Evolutionary conservation across 2,888 invertebrate species (phyloP).

Genomic region (Drosophila subsilvestris): DNA sequence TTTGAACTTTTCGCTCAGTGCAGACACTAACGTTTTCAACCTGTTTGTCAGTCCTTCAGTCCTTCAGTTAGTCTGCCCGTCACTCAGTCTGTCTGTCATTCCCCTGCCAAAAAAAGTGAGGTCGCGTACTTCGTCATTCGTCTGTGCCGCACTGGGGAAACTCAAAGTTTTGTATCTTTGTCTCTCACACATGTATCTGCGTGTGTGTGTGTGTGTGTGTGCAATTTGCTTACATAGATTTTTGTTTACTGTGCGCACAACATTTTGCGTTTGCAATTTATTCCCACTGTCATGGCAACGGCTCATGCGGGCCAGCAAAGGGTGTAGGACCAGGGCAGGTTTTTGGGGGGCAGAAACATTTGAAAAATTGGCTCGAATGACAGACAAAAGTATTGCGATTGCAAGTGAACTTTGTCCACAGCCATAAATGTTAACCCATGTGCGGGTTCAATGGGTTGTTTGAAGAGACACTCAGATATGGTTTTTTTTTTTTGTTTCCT

Average conservation of each 20-base stretch:
- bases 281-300: slow-evolving; percentile 55
- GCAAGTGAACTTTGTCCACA: slow-evolving; percentile 8
- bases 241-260: slow-evolving; percentile 50
- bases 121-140: slow-evolving; percentile 62
- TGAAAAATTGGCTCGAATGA: slow-evolving; percentile 29
- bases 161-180: slow-evolving; percentile 54
- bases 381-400: slow-evolving; percentile 16
- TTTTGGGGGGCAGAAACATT: slow-evolving; percentile 3
- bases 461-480: background rate
- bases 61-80: slow-evolving; percentile 40
- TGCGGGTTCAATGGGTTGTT: background rate
- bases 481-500: background rate
- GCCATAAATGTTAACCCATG: background rate
- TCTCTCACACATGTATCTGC: slow-evolving; percentile 18
- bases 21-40: slow-evolving; percentile 37
- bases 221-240: slow-evolving; percentile 40
- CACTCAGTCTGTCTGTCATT: slow-evolving; percentile 3
- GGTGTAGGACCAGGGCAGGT: background rate
- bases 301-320: slow-evolving; percentile 21
- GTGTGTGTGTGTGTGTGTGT: slow-evolving; percentile 1
- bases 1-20: slow-evolving; percentile 61
- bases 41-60: slow-evolving; percentile 22
- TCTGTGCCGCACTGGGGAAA: slow-evolving; percentile 25
- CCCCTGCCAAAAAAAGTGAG: slow-evolving; percentile 27
- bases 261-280: slow-evolving; percentile 51